Evolutionary conservation across 1,140 invertebrate species (phyloP).

Genomic region (Drosophila hydei): DNA sequence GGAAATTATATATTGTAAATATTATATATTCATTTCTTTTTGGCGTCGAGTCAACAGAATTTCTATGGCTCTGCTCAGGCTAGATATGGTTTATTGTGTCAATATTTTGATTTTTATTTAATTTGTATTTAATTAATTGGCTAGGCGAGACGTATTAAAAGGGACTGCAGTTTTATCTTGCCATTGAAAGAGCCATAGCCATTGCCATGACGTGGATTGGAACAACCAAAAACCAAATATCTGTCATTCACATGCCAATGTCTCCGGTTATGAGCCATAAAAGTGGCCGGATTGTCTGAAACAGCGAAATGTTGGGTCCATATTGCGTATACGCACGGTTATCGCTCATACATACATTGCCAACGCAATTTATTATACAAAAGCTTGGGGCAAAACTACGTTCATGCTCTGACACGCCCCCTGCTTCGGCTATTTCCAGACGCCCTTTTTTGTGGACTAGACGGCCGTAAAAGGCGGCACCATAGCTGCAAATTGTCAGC

Average conservation of each 20-base stretch:
- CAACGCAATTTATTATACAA: conserved; percentile 56
- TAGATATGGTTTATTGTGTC: conserved; percentile 7
- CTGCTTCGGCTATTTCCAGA: conserved; percentile 43
- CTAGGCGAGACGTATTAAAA: conserved; percentile 36
- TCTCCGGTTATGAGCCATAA: conserved; percentile 66
- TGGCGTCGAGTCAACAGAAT: conserved; percentile 21
- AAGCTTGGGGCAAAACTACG: conserved; percentile 57
- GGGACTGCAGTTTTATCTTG: conserved; percentile 27
- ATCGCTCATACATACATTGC: conserved; percentile 58
- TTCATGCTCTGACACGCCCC: conserved; percentile 42
- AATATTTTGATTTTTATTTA: conserved; percentile 47
- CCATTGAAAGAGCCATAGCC: conserved; percentile 30
- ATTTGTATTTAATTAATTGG: conserved; percentile 74
- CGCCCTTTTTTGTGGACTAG: conserved; percentile 49
- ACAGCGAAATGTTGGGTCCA: conserved; percentile 18
- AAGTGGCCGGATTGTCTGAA: conserved; percentile 31
- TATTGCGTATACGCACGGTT: conserved; percentile 56
- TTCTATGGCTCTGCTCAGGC: not conserved
- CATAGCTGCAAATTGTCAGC: conserved; percentile 66
- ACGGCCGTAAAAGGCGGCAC: conserved; percentile 59
- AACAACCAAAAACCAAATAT: conserved; percentile 40
- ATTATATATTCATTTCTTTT: not conserved
- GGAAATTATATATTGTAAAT: conserved; percentile 47
- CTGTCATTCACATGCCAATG: conserved; percentile 55
- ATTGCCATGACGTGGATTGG: conserved; percentile 27